Evolutionary conservation across 2,113 vertebrate species (phyloP).

Genomic region (Parus major): DNA sequence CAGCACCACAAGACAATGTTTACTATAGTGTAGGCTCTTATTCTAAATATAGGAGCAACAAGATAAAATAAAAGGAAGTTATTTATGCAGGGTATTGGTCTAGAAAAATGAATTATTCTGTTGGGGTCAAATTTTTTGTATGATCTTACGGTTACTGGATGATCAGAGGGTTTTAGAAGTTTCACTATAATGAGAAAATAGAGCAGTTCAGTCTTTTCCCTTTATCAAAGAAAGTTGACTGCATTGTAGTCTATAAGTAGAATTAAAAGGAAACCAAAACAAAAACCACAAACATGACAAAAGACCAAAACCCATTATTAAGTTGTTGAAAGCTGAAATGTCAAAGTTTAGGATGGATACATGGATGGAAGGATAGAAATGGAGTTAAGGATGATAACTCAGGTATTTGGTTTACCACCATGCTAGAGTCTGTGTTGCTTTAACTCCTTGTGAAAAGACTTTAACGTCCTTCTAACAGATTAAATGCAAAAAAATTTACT

Average conservation of each 20-base stretch:
- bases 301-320: fast-evolving
- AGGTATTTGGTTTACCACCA: fast-evolving
- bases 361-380: neutral
- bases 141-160: neutral
- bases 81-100: neutral
- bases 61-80: neutral
- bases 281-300: neutral
- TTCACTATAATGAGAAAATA: neutral
- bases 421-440: neutral
- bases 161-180: neutral
- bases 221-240: neutral
- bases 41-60: neutral
- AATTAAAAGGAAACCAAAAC: neutral
- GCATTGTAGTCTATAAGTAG: neutral
- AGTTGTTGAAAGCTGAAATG: neutral
- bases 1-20: neutral
- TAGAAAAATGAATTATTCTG: neutral
- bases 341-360: neutral
- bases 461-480: neutral
- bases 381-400: neutral
- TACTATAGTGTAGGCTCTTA: neutral
- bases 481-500: neutral
- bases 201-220: neutral
- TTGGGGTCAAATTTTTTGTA: neutral
- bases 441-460: neutral